Percentiles rank a stretch among this genome's conserved stretches.
Evolutionary conservation across 2,888 invertebrate species (phyloP).

Genomic region (Watsonalla binaria): DNA sequence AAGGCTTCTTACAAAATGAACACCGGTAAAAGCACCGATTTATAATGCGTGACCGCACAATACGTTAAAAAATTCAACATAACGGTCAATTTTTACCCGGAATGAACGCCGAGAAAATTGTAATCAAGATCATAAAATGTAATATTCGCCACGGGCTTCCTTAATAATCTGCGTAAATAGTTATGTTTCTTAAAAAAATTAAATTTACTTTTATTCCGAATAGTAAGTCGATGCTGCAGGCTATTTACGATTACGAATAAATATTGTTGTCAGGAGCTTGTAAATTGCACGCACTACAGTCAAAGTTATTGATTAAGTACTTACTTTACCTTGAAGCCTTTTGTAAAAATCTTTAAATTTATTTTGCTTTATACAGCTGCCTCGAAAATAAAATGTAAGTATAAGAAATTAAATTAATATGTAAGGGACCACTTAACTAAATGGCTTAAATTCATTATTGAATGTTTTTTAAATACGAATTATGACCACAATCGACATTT

Average conservation of each 20-base stretch:
- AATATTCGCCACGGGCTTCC: conserved; percentile 10
- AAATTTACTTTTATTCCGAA: no score
- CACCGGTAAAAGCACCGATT: conserved; percentile 49
- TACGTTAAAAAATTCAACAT: neutral
- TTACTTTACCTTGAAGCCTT: no score
- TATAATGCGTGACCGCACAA: conserved; percentile 25
- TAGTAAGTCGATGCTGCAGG: no score
- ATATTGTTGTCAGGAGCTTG: no score
- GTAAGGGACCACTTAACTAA: neutral
- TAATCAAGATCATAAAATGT: conserved; percentile 10
- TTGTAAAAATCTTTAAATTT: no score
- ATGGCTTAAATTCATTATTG: neutral
- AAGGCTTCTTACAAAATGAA: conserved; percentile 47
- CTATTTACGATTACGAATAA: no score
- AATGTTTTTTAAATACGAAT: neutral
- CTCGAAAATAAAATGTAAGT: no score
- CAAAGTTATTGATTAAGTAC: no score
- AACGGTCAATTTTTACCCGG: conserved; percentile 5
- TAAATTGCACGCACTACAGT: no score
- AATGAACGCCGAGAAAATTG: conserved; percentile 20
- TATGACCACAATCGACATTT: neutral
- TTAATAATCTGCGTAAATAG: conserved; percentile 13
- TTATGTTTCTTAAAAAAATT: no score
- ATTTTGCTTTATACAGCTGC: no score
- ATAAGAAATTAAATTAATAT: no score